Base-by-base conservation (phyloP, 1,140 invertebrate species). In the Sitobion miscanthi region DNA sequence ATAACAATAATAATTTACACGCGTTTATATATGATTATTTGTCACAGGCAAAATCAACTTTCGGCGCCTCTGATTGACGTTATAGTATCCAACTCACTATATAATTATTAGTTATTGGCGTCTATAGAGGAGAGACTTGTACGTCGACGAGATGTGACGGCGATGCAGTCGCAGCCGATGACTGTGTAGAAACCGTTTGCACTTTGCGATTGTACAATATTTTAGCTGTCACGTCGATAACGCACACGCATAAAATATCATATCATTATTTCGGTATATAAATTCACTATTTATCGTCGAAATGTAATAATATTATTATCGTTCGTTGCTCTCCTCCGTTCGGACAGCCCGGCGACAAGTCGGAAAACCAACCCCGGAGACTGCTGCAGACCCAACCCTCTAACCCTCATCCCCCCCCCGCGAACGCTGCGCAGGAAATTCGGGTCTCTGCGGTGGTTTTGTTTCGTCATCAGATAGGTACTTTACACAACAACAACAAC, bases 351-450 rank as follows among this genome's bases (percentile, higher is more conserved):
- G 62, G 62, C 14, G 62, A n/a, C 62, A 77, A 77, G 62, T 77
- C n/a, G 30, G 62, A 77, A 77, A 77, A n/a, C n/a, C 62, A 77
- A 77, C 62, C n/a, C 62, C 62, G 62, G 62, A 77, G 62, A n/a
- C 30, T n/a, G 62, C 30, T 11, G 62, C 30, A 77, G 30, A 77
- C 30, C 14, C 62, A 1, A 77, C 62, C 62, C 62, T 77, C 62
- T 77, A n/a, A 77, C 23, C 23, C 14, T 14, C 30, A 17, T 1
- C 62, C 62, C 62, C 62, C 52, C 52, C 52, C 52, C 52, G 0
- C n/a, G n/a, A 77, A 77, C 62, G 30, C 62, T 9, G 25, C 23
- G 14, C 57, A 11, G n/a, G 62, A 77, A 77, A 14, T 77, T 77
- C 8, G 30, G 30, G 25, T n/a, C 62, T 69, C 62, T 4, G 30